Conservation (phyloP, 2,888 invertebrate species). For the Orthosia gracilis region DNA sequence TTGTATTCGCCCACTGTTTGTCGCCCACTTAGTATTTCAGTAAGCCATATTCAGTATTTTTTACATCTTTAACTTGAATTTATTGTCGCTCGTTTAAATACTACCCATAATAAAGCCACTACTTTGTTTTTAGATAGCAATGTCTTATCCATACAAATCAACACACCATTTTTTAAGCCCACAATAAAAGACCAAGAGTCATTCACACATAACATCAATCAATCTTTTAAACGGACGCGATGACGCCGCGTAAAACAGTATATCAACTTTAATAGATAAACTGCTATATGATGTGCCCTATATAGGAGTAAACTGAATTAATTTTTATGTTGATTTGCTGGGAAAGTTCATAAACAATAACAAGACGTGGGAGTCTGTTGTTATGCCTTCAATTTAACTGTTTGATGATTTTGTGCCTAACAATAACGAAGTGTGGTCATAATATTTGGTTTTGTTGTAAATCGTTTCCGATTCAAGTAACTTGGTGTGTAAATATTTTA, state of each 20-base stretch:
- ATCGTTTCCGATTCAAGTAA: conserved; percentile 51
- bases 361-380: conserved; percentile 63
- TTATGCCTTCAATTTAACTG: conserved; percentile 48
- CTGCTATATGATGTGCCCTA: conserved; percentile 59
- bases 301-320: conserved; percentile 78
- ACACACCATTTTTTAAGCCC: conserved; percentile 26
- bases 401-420: conserved; percentile 53
- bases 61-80: too few relatives aligned
- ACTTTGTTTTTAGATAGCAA: neutral
- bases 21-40: too few relatives aligned
- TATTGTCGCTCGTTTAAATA: too few relatives aligned
- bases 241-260: conserved; percentile 79
- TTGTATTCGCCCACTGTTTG: too few relatives aligned
- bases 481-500: conserved; percentile 35
- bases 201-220: conserved; percentile 83
- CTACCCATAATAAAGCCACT: too few relatives aligned
- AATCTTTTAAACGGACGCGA: conserved; percentile 80
- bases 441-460: conserved; percentile 44
- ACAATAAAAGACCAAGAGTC: conserved; percentile 60
- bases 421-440: conserved; percentile 40
- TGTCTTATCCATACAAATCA: conserved; percentile 39
- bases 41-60: too few relatives aligned
- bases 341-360: conserved; percentile 72
- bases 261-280: conserved; percentile 87
- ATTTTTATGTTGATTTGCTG: conserved; percentile 73